A percentile compares a stretch with the other conserved stretches of the same genome.
Conservation (phyloP, 2,888 invertebrate genomes). For the Papilio elwesi region DNA sequence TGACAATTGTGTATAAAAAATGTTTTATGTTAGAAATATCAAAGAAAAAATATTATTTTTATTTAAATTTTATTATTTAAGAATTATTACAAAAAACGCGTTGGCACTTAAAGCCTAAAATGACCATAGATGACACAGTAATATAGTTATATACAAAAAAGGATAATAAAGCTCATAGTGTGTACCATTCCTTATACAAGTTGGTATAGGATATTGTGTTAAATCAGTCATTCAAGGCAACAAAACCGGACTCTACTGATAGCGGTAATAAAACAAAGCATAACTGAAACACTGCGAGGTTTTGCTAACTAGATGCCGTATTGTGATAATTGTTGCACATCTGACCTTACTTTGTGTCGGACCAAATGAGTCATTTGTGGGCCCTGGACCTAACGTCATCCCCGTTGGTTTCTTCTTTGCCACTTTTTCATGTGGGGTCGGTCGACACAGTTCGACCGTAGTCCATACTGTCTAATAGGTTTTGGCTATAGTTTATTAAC, state of each 20-base stretch:
- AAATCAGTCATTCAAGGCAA: conserved; percentile 34
- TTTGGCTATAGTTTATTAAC: too few species aligned
- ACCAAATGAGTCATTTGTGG: not conserved
- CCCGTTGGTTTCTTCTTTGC: too few species aligned
- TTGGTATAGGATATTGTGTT: conserved; percentile 2
- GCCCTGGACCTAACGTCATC: too few species aligned
- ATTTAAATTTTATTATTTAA: too few species aligned
- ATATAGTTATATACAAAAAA: not conserved
- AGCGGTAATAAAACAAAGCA: conserved; percentile 16
- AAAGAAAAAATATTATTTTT: too few species aligned
- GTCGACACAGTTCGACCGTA: too few species aligned
- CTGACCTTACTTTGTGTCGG: not conserved
- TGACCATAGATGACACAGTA: not conserved
- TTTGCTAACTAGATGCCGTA: conserved; percentile 12
- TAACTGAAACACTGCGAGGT: conserved; percentile 24
- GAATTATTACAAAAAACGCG: too few species aligned
- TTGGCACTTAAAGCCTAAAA: not conserved
- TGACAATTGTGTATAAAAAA: too few species aligned
- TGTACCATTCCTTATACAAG: conserved; percentile 24
- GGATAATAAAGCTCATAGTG: conserved; percentile 6
- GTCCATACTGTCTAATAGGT: too few species aligned
- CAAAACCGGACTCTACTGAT: conserved; percentile 34
- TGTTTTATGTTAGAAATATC: too few species aligned
- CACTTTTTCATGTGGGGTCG: too few species aligned
- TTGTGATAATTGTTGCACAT: conserved; percentile 32